Evolutionary conservation across 2,113 vertebrate genomes (phyloP).

Genomic region (Cheilinus undulatus): DNA sequence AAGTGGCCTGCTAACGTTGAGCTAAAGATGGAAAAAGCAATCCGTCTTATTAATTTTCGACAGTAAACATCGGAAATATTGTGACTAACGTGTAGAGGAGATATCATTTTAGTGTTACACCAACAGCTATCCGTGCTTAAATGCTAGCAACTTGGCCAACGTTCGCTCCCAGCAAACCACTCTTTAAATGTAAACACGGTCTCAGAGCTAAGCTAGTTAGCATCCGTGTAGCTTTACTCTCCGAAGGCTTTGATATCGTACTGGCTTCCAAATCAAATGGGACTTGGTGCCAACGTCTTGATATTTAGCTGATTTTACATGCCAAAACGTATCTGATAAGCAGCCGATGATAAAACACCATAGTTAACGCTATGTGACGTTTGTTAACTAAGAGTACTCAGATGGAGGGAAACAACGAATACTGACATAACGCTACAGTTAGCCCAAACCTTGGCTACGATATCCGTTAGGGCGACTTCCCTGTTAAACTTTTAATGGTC

Average conservation of each 20-base stretch:
- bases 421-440: conserved; percentile 27
- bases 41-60: fast-evolving
- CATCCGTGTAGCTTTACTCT: conserved; percentile 12
- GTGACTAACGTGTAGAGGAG: not conserved
- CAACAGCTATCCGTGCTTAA: not conserved
- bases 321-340: fast-evolving
- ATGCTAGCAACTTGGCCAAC: conserved; percentile 28
- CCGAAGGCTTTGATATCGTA: not conserved
- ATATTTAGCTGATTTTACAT: not conserved
- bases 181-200: conserved; percentile 61
- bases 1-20: not conserved
- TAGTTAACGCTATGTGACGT: not conserved
- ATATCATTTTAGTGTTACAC: not conserved
- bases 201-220: conserved; percentile 53
- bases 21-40: no score
- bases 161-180: not conserved
- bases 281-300: not conserved
- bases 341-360: not conserved
- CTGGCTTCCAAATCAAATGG: not conserved
- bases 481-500: not conserved
- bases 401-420: conserved; percentile 61
- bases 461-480: not conserved
- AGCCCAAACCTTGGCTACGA: conserved; percentile 17
- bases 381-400: not conserved
- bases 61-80: no score